These are phyloP conservation scores for Corythornis vintsioides DNA, from an alignment of 2,113 vertebrate genomes.

Conservation along the genomic window DNA sequence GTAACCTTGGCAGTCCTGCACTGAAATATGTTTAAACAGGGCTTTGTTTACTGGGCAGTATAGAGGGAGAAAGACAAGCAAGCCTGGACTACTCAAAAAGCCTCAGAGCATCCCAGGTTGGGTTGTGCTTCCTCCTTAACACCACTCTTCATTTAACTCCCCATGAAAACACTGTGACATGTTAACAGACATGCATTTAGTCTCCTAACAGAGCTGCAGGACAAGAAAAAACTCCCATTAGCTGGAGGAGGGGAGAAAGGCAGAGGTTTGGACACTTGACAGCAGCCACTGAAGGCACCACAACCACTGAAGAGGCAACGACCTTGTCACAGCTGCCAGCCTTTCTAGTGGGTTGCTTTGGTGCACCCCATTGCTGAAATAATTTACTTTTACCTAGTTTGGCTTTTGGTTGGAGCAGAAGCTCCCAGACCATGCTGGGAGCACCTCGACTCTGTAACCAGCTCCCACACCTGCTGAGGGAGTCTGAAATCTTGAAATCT, in stretches of 20 bases:
- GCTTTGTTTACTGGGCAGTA: too few species aligned
- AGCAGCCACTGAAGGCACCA: not conserved
- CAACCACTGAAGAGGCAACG: not conserved
- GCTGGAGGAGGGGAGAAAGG: not conserved
- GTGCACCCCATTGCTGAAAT: not conserved
- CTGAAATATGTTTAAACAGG: not conserved
- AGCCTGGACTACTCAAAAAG: not conserved
- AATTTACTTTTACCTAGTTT: not conserved
- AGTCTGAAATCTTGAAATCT: not conserved
- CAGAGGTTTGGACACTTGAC: not conserved
- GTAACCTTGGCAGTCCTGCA: not conserved
- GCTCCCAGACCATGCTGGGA: rapidly evolving
- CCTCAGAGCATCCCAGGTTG: not conserved
- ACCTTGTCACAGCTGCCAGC: not conserved
- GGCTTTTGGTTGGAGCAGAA: not conserved
- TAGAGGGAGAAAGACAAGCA: not conserved
- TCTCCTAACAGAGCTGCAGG: too few species aligned
- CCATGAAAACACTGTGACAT: rapidly evolving
- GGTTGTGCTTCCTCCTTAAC: not conserved
- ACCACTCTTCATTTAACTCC: too few species aligned
- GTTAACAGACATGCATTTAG: not conserved
- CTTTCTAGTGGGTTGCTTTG: not conserved
- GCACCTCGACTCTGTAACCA: not conserved
- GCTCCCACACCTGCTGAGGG: not conserved
- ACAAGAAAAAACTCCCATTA: not conserved